Evolutionary conservation across 2,113 vertebrate species (phyloP).

Genomic region (Catharus minimus): DNA sequence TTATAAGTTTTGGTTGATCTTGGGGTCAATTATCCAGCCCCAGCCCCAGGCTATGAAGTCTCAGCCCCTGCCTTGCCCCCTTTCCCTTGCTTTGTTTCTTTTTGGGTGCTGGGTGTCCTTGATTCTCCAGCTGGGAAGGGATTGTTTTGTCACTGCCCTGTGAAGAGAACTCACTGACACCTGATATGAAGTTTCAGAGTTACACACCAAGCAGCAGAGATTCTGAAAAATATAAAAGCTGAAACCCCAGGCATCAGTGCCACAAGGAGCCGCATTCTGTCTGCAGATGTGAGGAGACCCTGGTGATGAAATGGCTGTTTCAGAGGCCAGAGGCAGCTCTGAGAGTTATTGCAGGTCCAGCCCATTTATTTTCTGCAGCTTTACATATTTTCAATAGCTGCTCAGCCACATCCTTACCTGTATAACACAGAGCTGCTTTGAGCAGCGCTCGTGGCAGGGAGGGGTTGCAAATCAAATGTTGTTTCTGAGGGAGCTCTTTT

Average conservation of each 20-base stretch:
- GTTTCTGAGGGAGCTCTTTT: slow-evolving; percentile 58
- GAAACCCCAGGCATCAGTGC: not conserved
- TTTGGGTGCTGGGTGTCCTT: too few species aligned
- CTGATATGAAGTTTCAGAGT: too few species aligned
- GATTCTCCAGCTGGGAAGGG: too few species aligned
- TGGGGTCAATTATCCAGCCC: too few species aligned
- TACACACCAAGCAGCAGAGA: too few species aligned
- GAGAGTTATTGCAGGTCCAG: slow-evolving; percentile 48
- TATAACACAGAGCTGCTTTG: slow-evolving; percentile 71
- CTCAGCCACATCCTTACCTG: slow-evolving; percentile 66
- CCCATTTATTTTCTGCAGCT: slow-evolving; percentile 66
- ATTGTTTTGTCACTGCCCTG: too few species aligned
- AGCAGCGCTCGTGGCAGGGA: slow-evolving; percentile 25
- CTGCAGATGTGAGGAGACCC: not conserved
- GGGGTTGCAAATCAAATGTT: slow-evolving; percentile 47
- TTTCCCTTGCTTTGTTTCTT: too few species aligned
- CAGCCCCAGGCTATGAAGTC: too few species aligned
- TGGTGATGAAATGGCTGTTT: slow-evolving; percentile 61
- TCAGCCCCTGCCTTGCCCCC: too few species aligned
- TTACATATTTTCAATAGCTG: slow-evolving; percentile 71
- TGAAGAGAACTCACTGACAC: too few species aligned
- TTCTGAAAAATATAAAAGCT: too few species aligned
- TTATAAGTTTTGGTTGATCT: too few species aligned
- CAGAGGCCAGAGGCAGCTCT: slow-evolving; percentile 41
- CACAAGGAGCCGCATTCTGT: accelerated